Percentiles rank a stretch among this genome's conserved stretches.
These are phyloP conservation scores for Brachypodius melanocephalos DNA, from an alignment of 2,113 vertebrate genomes.

Conservation along the genomic window DNA sequence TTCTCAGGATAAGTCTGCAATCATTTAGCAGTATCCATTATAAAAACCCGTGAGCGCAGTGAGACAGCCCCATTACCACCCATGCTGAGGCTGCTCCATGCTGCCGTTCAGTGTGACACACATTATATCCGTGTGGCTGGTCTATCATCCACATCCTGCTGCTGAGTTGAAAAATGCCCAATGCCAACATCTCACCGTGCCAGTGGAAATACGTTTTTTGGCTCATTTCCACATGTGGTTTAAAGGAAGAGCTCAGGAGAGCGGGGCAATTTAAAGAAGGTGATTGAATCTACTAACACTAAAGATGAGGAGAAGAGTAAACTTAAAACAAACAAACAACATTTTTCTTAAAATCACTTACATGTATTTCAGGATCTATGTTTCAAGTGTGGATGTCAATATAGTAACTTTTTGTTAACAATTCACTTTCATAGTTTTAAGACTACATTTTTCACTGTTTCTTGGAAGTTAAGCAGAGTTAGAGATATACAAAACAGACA, in stretches of 20 bases:
- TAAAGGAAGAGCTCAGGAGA: not conserved
- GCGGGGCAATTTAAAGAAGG: not conserved
- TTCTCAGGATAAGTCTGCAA: not conserved
- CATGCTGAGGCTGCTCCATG: not conserved
- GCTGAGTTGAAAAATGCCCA: constrained; percentile 13
- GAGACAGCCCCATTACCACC: not conserved
- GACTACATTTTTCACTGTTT: not conserved
- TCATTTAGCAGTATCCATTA: not conserved
- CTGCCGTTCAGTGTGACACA: not conserved
- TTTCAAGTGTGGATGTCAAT: not conserved
- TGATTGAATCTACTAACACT: not conserved
- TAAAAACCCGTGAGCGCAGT: not conserved
- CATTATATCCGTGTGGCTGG: not conserved
- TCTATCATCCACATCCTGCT: not conserved
- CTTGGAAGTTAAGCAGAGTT: not conserved
- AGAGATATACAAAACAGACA: not conserved
- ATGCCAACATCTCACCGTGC: not conserved
- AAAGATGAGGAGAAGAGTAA: not conserved
- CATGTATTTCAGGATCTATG: not conserved
- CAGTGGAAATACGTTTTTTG: constrained; percentile 21
- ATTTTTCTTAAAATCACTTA: not conserved
- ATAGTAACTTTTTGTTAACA: not conserved
- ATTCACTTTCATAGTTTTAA: not conserved
- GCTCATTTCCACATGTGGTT: not conserved
- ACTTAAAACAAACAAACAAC: not conserved